These are phyloP conservation scores for Lophius piscatorius DNA, from an alignment of 2,113 vertebrate genomes.

Conservation along the genomic window DNA sequence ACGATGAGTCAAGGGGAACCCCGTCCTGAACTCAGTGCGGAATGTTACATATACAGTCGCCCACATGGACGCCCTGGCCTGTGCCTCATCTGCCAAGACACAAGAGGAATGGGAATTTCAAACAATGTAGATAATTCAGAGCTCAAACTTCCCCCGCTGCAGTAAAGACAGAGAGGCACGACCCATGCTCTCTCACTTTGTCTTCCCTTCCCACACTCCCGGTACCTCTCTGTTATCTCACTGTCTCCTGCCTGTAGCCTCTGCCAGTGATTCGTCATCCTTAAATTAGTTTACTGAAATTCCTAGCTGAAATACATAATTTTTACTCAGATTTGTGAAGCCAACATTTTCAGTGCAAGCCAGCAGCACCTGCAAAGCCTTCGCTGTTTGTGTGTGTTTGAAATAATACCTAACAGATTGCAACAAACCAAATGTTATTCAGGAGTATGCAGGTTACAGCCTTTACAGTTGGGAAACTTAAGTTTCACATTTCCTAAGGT, in stretches of 20 bases:
- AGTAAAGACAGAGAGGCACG: conserved; percentile 30
- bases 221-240: conserved; percentile 43
- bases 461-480: too few species aligned
- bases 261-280: conserved; percentile 45
- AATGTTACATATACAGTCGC: conserved; percentile 71
- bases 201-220: conserved; percentile 42
- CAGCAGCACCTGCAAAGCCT: too few species aligned
- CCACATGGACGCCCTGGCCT: conserved; percentile 46
- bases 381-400: too few species aligned
- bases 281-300: conserved; percentile 42
- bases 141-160: conserved; percentile 33
- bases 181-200: conserved; percentile 42
- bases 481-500: too few species aligned
- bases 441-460: too few species aligned
- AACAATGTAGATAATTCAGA: conserved; percentile 69
- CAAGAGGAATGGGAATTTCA: conserved; percentile 60
- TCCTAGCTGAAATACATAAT: not conserved
- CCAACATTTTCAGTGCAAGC: too few species aligned
- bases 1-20: conserved; percentile 71
- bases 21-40: conserved; percentile 59
- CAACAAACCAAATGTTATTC: too few species aligned
- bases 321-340: too few species aligned
- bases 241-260: conserved; percentile 23
- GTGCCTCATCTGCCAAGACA: conserved; percentile 54
- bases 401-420: too few species aligned